A percentile compares a stretch with the other conserved stretches of the same genome.
These are phyloP conservation scores for Actinernus sp. DNA, from an alignment of 92 coral and sea anemone genomes.

Conservation along the genomic window DNA sequence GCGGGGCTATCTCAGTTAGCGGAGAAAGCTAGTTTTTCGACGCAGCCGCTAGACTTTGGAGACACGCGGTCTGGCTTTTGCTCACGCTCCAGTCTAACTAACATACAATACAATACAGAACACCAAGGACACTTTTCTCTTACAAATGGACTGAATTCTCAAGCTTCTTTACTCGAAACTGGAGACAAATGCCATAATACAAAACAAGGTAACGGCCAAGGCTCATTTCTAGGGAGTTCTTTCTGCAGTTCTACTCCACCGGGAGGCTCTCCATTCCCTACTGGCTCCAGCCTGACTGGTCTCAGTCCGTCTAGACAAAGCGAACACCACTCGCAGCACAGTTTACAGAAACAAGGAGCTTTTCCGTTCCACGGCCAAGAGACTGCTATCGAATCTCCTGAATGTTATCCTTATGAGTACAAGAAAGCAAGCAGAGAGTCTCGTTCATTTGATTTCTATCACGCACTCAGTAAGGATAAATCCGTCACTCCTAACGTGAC, in stretches of 20 bases:
- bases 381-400: not conserved
- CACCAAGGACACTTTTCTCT: slow-evolving; percentile 31
- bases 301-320: slow-evolving; percentile 38
- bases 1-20: slow-evolving; percentile 78
- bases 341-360: slow-evolving; percentile 4
- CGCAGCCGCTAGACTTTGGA: slow-evolving; percentile 60
- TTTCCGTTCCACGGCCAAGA: slow-evolving; percentile 2
- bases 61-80: slow-evolving; percentile 88
- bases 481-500: slow-evolving; percentile 87
- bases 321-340: slow-evolving; percentile 22
- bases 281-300: slow-evolving; percentile 56
- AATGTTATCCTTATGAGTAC: slow-evolving; percentile 15
- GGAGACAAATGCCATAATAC: not conserved
- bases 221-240: slow-evolving; percentile 12
- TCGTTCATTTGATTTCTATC: slow-evolving; percentile 66
- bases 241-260: not conserved
- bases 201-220: slow-evolving; percentile 3
- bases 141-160: slow-evolving; percentile 24
- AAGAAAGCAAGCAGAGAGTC: slow-evolving; percentile 19
- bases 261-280: not conserved
- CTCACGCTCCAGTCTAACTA: slow-evolving; percentile 78
- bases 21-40: slow-evolving; percentile 67
- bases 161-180: slow-evolving; percentile 17
- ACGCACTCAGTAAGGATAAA: slow-evolving; percentile 62
- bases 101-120: slow-evolving; percentile 25